Conservation (phyloP, 2,113 vertebrate genomes). For the Peromyscus leucopus region DNA sequence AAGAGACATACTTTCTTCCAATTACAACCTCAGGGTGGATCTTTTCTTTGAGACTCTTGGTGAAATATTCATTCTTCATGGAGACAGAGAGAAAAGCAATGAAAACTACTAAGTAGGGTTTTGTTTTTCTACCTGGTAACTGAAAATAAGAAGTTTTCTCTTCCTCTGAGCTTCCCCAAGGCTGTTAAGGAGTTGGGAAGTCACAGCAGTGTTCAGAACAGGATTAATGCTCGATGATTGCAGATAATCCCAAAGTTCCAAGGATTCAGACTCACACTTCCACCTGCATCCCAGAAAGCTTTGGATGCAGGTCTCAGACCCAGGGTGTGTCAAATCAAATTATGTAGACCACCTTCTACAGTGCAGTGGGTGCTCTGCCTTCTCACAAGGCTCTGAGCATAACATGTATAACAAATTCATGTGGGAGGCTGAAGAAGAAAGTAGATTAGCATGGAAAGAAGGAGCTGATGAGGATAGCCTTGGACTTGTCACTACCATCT, state of each 20-base stretch:
- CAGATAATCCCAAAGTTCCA: neutral
- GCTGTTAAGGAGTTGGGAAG: neutral
- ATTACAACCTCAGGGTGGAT: neutral
- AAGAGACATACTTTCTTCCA: constrained; percentile 36
- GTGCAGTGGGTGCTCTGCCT: neutral
- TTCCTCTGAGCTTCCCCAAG: neutral
- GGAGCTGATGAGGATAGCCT: neutral
- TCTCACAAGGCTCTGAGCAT: neutral
- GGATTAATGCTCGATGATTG: neutral
- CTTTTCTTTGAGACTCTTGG: constrained; percentile 11
- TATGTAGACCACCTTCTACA: neutral
- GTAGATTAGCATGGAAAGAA: neutral
- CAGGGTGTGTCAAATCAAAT: neutral
- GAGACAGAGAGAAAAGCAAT: constrained; percentile 37
- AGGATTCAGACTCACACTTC: neutral
- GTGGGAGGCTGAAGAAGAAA: neutral
- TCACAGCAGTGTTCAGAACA: neutral
- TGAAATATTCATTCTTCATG: constrained; percentile 28
- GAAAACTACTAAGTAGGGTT: neutral
- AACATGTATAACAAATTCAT: neutral
- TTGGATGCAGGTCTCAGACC: neutral
- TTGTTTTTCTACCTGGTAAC: neutral
- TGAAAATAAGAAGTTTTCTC: neutral
- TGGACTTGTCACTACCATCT: neutral
- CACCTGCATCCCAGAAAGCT: neutral